Evolutionary conservation across 1,140 invertebrate genomes (phyloP).

Genomic region (Cataglyphis hispanica): DNA sequence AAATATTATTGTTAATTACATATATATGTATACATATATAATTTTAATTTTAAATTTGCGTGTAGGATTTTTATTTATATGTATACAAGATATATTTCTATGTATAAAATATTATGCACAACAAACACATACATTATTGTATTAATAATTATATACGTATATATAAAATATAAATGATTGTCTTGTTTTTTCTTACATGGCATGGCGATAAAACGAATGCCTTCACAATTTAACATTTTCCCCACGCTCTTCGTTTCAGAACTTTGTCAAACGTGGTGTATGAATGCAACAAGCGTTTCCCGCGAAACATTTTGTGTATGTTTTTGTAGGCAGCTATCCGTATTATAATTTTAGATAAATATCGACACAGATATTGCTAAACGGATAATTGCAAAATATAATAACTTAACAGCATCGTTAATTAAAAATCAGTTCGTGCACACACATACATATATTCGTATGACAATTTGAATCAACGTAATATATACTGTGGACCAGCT

Average conservation of each 20-base stretch:
- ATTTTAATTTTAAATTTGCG: too few relatives aligned
- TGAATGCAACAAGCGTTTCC: background rate
- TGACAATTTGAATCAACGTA: conserved; percentile 53
- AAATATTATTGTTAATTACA: background rate
- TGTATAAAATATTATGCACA: background rate
- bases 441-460: conserved; percentile 2
- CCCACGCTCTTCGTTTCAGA: background rate
- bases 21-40: too few relatives aligned
- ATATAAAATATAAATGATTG: background rate
- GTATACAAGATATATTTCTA: too few relatives aligned
- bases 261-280: background rate
- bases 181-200: background rate
- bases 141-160: background rate
- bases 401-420: conserved; percentile 26
- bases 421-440: conserved; percentile 37
- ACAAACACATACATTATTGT: background rate
- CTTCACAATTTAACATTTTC: background rate
- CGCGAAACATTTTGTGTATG: conserved; percentile 26
- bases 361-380: conserved; percentile 27
- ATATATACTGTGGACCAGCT: background rate
- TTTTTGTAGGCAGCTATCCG: conserved; percentile 19
- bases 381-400: conserved; percentile 41
- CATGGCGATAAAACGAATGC: conserved; percentile 2
- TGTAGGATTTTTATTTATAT: too few relatives aligned
- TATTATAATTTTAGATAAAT: conserved; percentile 1